Conservation (phyloP, 2,113 vertebrate genomes). For the Paradisaea rubra region DNA sequence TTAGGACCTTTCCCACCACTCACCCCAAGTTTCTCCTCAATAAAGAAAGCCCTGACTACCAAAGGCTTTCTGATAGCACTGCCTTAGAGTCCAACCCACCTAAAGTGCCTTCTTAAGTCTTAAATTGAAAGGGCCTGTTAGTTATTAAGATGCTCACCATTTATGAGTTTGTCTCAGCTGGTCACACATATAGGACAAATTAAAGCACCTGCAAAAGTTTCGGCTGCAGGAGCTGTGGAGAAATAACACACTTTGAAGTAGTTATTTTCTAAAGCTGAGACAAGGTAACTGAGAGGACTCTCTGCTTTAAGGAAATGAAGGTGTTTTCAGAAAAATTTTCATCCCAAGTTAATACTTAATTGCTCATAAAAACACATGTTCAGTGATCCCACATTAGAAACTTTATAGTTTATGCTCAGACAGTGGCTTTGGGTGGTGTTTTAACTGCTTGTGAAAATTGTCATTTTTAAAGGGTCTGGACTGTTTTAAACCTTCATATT, state of each 20-base stretch:
- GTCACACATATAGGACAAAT: background rate
- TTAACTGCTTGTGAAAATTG: background rate
- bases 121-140: background rate
- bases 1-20: background rate
- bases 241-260: conserved; percentile 2
- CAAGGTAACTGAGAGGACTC: background rate
- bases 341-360: background rate
- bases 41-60: background rate
- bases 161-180: background rate
- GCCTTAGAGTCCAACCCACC: background rate
- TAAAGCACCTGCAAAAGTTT: background rate
- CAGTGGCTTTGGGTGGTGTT: background rate
- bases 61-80: background rate
- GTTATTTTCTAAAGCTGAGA: background rate
- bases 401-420: background rate
- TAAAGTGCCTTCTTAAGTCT: background rate
- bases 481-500: background rate
- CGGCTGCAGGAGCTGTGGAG: background rate
- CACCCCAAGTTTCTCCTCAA: background rate
- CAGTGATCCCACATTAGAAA: background rate
- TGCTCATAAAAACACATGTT: conserved; percentile 2
- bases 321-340: conserved; percentile 15
- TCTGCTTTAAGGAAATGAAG: background rate
- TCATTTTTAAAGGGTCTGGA: background rate
- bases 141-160: background rate